phyloP scores from a whole-genome alignment of 2,797 vertebrate genomes.

The Lagodon rhomboides region DNA sequence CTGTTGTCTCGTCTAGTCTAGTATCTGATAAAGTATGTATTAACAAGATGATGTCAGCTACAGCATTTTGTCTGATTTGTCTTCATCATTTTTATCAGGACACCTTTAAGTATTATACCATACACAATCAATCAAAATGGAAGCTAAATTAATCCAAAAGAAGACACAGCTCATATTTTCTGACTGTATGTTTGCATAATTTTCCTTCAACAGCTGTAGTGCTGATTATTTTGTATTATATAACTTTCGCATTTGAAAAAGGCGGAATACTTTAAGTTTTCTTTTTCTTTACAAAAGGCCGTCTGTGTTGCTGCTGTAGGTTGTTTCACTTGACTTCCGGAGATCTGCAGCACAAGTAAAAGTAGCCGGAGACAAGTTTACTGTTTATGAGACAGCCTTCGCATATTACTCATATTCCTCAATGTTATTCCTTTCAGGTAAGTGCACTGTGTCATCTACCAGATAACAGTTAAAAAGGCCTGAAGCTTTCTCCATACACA shows the following conservation, averaged over 20 bases:
- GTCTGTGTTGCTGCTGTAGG: neutral
- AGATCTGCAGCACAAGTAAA: neutral
- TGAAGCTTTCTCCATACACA: neutral
- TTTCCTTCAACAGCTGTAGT: neutral
- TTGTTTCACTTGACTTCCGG: conserved; percentile 7
- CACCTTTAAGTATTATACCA: neutral
- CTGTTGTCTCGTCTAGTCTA: neutral
- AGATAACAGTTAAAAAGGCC: neutral
- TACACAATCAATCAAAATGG: neutral
- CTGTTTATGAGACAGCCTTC: neutral
- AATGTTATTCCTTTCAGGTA: conserved; percentile 1
- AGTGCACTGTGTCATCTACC: conserved; percentile 1
- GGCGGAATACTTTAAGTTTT: neutral
- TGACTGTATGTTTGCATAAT: neutral
- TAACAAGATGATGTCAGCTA: neutral
- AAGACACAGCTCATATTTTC: neutral
- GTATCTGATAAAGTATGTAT: neutral
- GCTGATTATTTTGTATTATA: too few species aligned
- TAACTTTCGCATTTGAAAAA: conserved; percentile 2
- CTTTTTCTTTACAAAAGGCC: neutral
- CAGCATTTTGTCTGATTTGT: neutral
- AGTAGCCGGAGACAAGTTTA: neutral
- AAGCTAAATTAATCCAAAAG: neutral
- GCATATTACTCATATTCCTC: too few species aligned
- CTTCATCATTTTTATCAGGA: neutral